A percentile compares a stretch with the other conserved stretches of the same genome.
These are phyloP conservation scores for Neuroterus valhalla DNA, from an alignment of 1,140 invertebrate genomes.

Conservation along the genomic window DNA sequence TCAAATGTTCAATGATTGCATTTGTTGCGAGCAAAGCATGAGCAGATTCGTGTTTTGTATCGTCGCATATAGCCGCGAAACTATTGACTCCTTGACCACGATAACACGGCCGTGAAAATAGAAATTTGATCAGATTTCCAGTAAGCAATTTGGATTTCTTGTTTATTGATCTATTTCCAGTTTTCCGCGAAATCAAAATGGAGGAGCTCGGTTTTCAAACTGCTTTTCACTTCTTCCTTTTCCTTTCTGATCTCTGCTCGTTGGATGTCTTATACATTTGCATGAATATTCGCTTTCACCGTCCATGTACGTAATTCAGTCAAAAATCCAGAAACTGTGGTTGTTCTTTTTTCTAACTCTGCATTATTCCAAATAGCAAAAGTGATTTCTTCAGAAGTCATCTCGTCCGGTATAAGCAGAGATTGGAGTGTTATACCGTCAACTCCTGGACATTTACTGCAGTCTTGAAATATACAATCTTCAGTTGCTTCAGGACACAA, in stretches of 20 bases:
- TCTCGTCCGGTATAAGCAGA: not conserved
- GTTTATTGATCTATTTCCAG: not conserved
- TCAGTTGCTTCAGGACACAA: not conserved
- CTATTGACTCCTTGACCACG: not conserved
- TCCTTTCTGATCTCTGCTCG: not conserved
- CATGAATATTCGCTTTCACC: not conserved
- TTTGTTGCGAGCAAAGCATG: not conserved
- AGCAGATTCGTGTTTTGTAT: too few species aligned
- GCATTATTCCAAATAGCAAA: constrained; percentile 20
- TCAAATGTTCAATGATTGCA: not conserved
- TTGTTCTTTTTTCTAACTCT: not conserved
- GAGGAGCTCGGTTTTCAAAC: not conserved
- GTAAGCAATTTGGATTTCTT: constrained; percentile 6
- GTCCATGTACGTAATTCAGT: not conserved
- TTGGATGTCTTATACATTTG: not conserved
- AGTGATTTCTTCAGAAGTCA: not conserved
- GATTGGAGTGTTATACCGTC: not conserved
- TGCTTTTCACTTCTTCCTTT: not conserved
- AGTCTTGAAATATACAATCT: not conserved
- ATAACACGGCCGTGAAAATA: not conserved
- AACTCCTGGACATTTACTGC: too few species aligned
- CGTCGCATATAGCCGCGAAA: not conserved
- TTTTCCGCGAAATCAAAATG: constrained; percentile 10
- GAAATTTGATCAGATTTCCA: too few species aligned
- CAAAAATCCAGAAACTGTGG: not conserved